These are phyloP conservation scores for Euthynnus affinis DNA, from an alignment of 2,797 vertebrate species.

Conservation along the genomic window DNA sequence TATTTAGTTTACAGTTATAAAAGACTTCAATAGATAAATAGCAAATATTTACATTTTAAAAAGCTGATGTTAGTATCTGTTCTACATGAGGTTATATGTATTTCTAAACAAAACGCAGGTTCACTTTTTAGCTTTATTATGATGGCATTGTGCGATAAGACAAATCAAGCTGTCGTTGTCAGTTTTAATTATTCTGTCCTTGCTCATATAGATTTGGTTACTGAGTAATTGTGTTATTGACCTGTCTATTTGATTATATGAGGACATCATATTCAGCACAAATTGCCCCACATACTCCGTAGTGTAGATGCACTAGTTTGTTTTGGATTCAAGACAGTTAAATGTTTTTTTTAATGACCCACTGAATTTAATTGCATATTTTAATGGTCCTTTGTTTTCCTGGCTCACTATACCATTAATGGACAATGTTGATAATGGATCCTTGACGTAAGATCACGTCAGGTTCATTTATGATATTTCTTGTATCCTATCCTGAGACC, in stretches of 20 bases:
- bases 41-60: not conserved
- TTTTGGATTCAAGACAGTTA: constrained; percentile 47
- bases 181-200: not conserved
- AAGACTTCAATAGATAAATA: not conserved
- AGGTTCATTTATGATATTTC: constrained; percentile 42
- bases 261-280: constrained; percentile 13
- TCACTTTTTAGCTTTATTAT: not conserved
- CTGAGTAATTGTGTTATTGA: constrained; percentile 17
- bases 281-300: constrained; percentile 18
- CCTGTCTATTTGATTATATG: not conserved
- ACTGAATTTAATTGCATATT: constrained; percentile 48
- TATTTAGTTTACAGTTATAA: too few species aligned
- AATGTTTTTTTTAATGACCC: constrained; percentile 65
- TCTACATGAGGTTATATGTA: not conserved
- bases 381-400: constrained; percentile 44
- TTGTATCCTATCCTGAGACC: constrained; percentile 11
- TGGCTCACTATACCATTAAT: constrained; percentile 56
- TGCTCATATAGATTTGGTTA: not conserved
- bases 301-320: constrained; percentile 43
- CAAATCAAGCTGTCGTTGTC: not conserved
- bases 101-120: not conserved
- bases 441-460: constrained; percentile 42
- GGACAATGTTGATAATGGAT: constrained; percentile 50
- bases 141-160: not conserved
- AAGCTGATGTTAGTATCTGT: not conserved